A percentile compares a stretch with the other conserved stretches of the same genome.
phyloP scores from a whole-genome alignment of 2,888 invertebrate genomes.

The Icerya purchasi region DNA sequence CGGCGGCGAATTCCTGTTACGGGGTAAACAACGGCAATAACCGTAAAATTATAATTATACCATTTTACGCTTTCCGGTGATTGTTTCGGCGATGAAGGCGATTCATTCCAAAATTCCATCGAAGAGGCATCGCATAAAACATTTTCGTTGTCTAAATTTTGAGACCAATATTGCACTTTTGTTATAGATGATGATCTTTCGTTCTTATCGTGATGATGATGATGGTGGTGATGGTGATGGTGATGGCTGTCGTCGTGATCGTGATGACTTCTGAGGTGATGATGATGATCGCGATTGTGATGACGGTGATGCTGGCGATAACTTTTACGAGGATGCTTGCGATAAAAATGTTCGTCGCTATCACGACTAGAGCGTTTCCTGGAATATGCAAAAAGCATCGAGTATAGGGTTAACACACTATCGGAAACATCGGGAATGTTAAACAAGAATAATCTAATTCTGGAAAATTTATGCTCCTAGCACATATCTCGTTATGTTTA shows the following conservation, averaged over 20 bases:
- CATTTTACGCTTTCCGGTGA: background rate
- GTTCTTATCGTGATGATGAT: slow-evolving; percentile 17
- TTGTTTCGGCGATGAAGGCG: background rate
- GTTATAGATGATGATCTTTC: slow-evolving; percentile 8
- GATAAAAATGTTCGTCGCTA: background rate
- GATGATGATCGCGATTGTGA: slow-evolving; percentile 20
- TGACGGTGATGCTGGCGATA: slow-evolving; percentile 22
- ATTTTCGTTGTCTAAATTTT: slow-evolving; percentile 9
- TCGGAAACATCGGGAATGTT: too few relatives aligned
- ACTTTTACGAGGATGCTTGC: slow-evolving; percentile 11
- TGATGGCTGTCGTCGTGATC: slow-evolving; percentile 18
- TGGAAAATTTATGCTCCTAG: too few relatives aligned
- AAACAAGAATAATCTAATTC: too few relatives aligned
- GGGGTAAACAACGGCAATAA: too few relatives aligned
- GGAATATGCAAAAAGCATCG: too few relatives aligned
- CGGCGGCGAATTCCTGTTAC: too few relatives aligned
- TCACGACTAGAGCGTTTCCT: background rate
- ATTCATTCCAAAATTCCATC: background rate
- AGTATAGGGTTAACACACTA: too few relatives aligned
- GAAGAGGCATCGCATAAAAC: slow-evolving; percentile 4
- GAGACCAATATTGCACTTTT: slow-evolving; percentile 13
- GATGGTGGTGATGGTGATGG: slow-evolving; percentile 18
- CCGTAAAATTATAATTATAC: too few relatives aligned
- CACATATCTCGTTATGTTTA: too few relatives aligned
- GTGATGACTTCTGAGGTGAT: slow-evolving; percentile 20